Evolutionary conservation across 64 coral and sea anemone genomes (phyloP), one percentile per base, ranked within the genome.

Genomic region (Exaiptasia diaphana): DNA sequence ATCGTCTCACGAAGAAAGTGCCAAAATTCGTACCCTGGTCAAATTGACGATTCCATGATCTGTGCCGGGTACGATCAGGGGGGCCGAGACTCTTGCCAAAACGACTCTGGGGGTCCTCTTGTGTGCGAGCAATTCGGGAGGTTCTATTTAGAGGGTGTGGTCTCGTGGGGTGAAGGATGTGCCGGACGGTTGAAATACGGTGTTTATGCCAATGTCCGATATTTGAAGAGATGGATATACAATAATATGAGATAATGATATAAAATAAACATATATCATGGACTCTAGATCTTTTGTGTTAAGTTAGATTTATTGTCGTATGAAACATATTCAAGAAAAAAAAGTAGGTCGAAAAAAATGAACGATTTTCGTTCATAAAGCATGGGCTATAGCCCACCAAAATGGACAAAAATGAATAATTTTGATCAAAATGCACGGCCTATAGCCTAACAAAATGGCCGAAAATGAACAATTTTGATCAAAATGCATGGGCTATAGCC

Each of bases 191-290:
- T 20, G 5, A 82, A 82, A 31, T 82, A 82, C 55, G 77, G 77
- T 36, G 77, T 80, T 18, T 80, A 80, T 26, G 59, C 79, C 8
- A 49, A 45, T 23, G 63, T 82, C 18, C 52, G 74, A 36, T 59
- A 85, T 36, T 40, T 85, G 37, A 73, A 25, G 37, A 4, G 58
- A 34, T 85, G 82, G 82, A 40, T 74, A 28, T 49, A 85, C 24
- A 0, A 34, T 0, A 44, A 73, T 3, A 85, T 85, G 58, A 31
- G 34, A 12, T 15, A 30, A 55, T 9, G 52, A 55, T 14, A 15
- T 2, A 55, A 55, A 11, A 21, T 1, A 20, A 55, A 15, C 18
- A 2, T 21, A 55, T 21, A 15, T 34, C 0, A 29, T 31, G 4
- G 20, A 62, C 43, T 46, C 43, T 46, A 46, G 6, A 8, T 46